Percentiles rank a stretch among this genome's conserved stretches.
These are phyloP conservation scores for Datnioides undecimradiatus DNA, from an alignment of 2,113 vertebrate species.

Conservation along the genomic window DNA sequence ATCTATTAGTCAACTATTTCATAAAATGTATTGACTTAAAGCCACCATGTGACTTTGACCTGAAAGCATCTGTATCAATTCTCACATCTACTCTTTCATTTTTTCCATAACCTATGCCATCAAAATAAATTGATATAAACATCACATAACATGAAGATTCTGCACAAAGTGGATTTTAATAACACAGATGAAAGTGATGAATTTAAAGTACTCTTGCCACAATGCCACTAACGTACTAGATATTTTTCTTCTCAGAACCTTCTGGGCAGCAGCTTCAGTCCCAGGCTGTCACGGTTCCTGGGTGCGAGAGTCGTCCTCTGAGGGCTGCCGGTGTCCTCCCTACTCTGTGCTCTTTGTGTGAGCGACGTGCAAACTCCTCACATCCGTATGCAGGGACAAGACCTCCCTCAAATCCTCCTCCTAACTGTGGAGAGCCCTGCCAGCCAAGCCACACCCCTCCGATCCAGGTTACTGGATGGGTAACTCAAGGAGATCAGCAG, in stretches of 20 bases:
- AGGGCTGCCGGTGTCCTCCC: conserved; percentile 84
- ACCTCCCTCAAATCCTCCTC: conserved; percentile 26
- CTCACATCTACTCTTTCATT: background rate
- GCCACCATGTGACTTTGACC: background rate
- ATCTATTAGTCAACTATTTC: no score
- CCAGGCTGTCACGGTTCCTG: conserved; percentile 88
- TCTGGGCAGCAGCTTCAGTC: conserved; percentile 86
- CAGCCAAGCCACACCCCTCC: conserved; percentile 47
- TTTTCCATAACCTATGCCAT: background rate
- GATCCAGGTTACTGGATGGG: conserved; percentile 57
- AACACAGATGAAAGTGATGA: background rate
- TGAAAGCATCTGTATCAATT: background rate
- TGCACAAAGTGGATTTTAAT: background rate
- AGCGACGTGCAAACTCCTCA: conserved; percentile 37
- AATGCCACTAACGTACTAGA: no score
- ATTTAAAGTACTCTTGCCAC: background rate
- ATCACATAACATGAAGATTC: background rate
- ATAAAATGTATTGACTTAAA: no score
- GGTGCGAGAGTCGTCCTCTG: conserved; percentile 83
- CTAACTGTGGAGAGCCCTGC: conserved; percentile 44
- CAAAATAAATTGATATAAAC: background rate
- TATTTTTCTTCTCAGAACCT: conserved; percentile 82
- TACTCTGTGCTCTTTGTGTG: conserved; percentile 87
- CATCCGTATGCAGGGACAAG: conserved; percentile 27
- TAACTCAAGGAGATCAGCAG: conserved; percentile 73